Conservation (phyloP, 1,140 invertebrate species). For the Neelides sp. region DNA sequence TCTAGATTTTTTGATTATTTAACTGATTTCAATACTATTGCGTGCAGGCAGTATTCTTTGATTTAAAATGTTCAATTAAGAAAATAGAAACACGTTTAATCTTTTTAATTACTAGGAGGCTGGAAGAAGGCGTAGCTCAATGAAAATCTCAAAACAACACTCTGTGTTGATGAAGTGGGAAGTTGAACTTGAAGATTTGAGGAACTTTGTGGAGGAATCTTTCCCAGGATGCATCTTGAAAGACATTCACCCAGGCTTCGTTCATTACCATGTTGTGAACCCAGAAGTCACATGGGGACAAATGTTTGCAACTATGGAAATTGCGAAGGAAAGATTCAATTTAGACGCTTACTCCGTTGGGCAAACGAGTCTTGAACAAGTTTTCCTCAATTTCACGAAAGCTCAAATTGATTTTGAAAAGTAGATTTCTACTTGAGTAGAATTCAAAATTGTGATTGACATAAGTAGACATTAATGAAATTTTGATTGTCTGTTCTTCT, state of each 20-base stretch:
- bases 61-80: not conserved
- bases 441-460: too few species aligned
- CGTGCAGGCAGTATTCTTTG: not conserved
- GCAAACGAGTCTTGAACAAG: constrained; percentile 71
- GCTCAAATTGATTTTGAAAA: constrained; percentile 26
- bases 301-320: too few species aligned
- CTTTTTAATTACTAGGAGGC: constrained; percentile 2
- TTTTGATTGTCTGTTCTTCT: too few species aligned
- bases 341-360: constrained; percentile 43
- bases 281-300: too few species aligned
- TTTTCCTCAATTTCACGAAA: constrained; percentile 35
- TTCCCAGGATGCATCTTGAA: constrained; percentile 8
- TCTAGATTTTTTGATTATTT: too few species aligned
- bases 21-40: too few species aligned
- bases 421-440: too few species aligned
- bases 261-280: too few species aligned
- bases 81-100: not conserved
- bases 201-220: constrained; percentile 4
- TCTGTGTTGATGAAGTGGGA: not conserved
- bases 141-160: not conserved
- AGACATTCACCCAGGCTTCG: constrained; percentile 12
- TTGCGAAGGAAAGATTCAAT: not conserved
- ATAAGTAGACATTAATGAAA: too few species aligned
- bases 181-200: constrained; percentile 6
- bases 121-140: constrained; percentile 3